These are phyloP conservation scores for Okamejei kenojei DNA, from an alignment of 2,797 vertebrate genomes.

Conservation along the genomic window DNA sequence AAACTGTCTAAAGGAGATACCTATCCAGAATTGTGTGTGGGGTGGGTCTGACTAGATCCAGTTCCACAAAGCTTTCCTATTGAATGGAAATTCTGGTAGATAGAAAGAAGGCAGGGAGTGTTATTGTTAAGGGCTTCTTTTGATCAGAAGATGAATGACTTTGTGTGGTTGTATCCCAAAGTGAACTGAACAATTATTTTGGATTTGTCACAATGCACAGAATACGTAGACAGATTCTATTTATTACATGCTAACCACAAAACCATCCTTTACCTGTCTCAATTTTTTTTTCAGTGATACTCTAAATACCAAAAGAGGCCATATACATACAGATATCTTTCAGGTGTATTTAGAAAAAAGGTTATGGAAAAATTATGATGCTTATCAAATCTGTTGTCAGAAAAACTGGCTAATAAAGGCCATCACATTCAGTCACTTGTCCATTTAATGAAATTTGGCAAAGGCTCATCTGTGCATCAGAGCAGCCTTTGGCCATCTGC, in stretches of 20 bases:
- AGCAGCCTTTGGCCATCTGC: too few relatives aligned
- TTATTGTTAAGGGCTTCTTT: background rate
- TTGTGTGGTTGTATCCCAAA: background rate
- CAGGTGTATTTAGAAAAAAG: background rate
- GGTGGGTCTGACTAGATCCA: background rate
- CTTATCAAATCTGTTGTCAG: background rate
- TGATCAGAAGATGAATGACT: slow-evolving; percentile 1
- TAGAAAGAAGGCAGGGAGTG: background rate
- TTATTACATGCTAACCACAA: background rate
- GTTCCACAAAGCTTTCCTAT: background rate
- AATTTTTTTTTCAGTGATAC: background rate
- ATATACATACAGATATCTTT: background rate
- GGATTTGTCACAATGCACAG: background rate
- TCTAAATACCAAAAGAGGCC: background rate
- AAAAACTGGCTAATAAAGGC: background rate
- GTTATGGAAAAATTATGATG: background rate
- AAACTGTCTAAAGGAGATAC: background rate
- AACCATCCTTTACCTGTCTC: background rate
- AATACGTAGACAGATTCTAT: background rate
- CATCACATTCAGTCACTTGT: background rate
- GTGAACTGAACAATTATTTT: background rate
- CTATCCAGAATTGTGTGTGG: background rate
- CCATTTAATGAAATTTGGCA: background rate
- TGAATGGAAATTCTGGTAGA: background rate
- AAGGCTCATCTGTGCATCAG: too few relatives aligned